phyloP scores from a whole-genome alignment of 2,113 vertebrate species.

The Spheniscus mendiculus region DNA sequence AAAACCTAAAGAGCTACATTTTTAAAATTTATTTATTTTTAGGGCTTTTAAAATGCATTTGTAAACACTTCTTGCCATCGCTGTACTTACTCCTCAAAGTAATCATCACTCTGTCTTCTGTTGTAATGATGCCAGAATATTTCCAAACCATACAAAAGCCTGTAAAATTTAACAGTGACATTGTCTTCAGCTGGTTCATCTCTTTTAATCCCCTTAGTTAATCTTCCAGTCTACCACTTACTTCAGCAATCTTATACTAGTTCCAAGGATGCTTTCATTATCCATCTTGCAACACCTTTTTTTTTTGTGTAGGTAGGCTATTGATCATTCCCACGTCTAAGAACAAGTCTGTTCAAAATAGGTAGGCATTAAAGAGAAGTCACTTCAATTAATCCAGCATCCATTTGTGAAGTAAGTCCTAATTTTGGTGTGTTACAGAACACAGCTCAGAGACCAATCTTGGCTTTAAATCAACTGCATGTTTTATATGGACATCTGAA shows the following conservation, averaged over 20 bases:
- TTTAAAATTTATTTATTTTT: background rate
- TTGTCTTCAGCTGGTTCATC: background rate
- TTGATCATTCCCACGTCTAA: background rate
- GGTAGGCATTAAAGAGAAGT: background rate
- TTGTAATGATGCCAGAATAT: background rate
- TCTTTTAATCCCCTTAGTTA: background rate
- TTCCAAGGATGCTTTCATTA: background rate
- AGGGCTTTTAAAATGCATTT: background rate
- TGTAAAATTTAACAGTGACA: background rate
- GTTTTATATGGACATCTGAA: background rate
- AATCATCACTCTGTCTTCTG: background rate
- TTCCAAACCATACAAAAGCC: background rate
- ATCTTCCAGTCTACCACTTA: background rate
- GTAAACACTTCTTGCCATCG: background rate
- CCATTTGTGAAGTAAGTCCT: background rate
- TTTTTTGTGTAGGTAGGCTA: background rate
- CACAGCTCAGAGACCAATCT: background rate
- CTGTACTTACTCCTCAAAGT: background rate
- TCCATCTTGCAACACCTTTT: background rate
- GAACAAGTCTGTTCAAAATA: background rate
- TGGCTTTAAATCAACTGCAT: background rate
- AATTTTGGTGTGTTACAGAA: background rate
- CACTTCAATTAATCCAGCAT: background rate
- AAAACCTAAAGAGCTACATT: background rate
- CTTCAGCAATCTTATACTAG: background rate